A percentile compares a stretch with the other conserved stretches of the same genome.
Conservation (phyloP, 1,140 invertebrate genomes). For the Drosophila pallidifrons region DNA sequence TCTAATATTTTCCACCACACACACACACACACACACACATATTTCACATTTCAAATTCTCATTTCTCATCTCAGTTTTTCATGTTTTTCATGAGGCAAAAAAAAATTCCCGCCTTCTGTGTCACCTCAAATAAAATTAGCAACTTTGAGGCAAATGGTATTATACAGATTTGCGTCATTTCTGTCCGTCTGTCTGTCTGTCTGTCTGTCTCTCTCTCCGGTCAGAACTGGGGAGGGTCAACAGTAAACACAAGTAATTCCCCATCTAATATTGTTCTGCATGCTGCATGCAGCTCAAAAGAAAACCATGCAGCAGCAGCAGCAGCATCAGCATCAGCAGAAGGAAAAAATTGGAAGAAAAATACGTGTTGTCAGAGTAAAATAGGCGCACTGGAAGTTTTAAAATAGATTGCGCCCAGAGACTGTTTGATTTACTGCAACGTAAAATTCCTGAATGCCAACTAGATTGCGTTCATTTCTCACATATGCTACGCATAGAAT, state of each 20-base stretch:
- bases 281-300: constrained; percentile 40
- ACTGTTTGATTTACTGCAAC: constrained; percentile 5
- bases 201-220: constrained; percentile 1
- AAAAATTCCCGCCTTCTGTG: constrained; percentile 76
- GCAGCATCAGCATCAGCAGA: too few species aligned
- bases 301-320: constrained; percentile 12
- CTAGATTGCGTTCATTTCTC: background rate
- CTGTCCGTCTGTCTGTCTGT: constrained; percentile 31
- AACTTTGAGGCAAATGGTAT: constrained; percentile 72
- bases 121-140: constrained; percentile 83
- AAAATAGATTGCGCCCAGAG: constrained; percentile 4
- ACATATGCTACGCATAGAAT: background rate
- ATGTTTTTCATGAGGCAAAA: constrained; percentile 18
- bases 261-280: constrained; percentile 22
- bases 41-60: constrained; percentile 15
- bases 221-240: constrained; percentile 25
- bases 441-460: background rate
- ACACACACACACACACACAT: constrained; percentile 28
- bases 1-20: constrained; percentile 65
- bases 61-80: constrained; percentile 13
- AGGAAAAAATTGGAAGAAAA: background rate
- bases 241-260: constrained; percentile 49
- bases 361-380: background rate
- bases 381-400: background rate
- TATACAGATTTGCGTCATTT: constrained; percentile 81